phyloP scores from a whole-genome alignment of 1,140 invertebrate species.

The Lamellibrachia luymesi region DNA sequence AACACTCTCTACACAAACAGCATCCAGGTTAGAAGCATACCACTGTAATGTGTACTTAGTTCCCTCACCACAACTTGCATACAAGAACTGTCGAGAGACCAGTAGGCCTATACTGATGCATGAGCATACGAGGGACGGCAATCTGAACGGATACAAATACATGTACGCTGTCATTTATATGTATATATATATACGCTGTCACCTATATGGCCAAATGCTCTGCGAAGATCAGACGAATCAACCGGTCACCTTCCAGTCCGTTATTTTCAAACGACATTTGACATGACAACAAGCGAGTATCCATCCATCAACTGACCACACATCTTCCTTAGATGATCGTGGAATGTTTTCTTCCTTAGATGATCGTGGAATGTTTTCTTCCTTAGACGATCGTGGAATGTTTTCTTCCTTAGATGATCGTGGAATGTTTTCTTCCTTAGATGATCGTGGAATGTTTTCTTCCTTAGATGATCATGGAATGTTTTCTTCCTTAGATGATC shows the following conservation, averaged over 20 bases:
- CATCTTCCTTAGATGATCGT: background rate
- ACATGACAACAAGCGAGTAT: background rate
- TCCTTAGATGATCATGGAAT: background rate
- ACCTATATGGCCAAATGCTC: too few species aligned
- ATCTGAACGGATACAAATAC: background rate
- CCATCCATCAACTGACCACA: background rate
- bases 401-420: background rate
- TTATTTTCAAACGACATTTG: background rate
- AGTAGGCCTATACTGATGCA: background rate
- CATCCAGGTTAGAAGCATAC: too few species aligned
- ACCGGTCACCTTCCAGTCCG: background rate
- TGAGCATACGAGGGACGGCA: background rate
- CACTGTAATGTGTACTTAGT: background rate
- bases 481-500: background rate
- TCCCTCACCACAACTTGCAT: background rate
- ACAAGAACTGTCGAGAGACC: background rate
- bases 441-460: background rate
- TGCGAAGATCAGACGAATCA: too few species aligned
- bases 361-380: background rate
- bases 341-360: background rate
- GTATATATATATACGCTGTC: too few species aligned
- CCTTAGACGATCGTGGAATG: background rate
- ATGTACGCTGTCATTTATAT: background rate
- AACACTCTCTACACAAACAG: background rate
- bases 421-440: background rate